Conservation (phyloP, 64 coral and sea anemone species). For the Stylophora pistillata region DNA sequence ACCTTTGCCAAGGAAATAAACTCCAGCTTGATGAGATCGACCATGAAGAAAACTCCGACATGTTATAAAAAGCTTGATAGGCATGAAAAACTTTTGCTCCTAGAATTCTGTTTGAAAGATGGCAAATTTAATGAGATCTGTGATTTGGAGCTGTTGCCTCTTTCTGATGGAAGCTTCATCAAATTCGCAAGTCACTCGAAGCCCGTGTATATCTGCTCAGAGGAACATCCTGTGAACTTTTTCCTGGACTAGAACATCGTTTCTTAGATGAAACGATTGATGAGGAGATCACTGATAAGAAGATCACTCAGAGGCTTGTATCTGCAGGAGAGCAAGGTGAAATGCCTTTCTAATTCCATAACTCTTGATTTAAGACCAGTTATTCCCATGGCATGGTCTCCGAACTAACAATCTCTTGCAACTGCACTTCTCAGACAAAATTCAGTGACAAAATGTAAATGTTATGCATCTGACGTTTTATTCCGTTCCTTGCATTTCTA, state of each 20-base stretch:
- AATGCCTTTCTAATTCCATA: too few relatives aligned
- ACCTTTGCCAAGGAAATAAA: slow-evolving; percentile 6
- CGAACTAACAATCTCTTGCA: too few relatives aligned
- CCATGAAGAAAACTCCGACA: background rate
- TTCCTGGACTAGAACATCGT: slow-evolving; percentile 44
- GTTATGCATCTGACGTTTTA: too few relatives aligned
- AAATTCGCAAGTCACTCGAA: background rate
- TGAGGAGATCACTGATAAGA: background rate
- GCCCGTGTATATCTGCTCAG: slow-evolving; percentile 45
- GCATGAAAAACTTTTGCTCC: slow-evolving; percentile 60
- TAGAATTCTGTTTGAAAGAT: slow-evolving; percentile 61
- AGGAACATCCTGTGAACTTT: slow-evolving; percentile 51
- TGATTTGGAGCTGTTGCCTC: slow-evolving; percentile 61
- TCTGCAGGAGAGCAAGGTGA: slow-evolving; percentile 30
- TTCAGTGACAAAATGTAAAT: too few relatives aligned
- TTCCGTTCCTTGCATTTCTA: too few relatives aligned
- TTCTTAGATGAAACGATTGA: slow-evolving; percentile 55
- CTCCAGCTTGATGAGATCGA: slow-evolving; percentile 1
- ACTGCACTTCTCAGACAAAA: too few relatives aligned
- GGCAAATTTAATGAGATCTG: slow-evolving; percentile 36
- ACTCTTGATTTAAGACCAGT: too few relatives aligned
- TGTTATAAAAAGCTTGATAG: slow-evolving; percentile 22
- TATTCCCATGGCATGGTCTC: too few relatives aligned
- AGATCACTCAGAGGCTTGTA: slow-evolving; percentile 4
- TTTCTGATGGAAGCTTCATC: slow-evolving; percentile 41